These are phyloP conservation scores for Cephus nigrinus DNA, from an alignment of 2,888 invertebrate species.

Conservation along the genomic window DNA sequence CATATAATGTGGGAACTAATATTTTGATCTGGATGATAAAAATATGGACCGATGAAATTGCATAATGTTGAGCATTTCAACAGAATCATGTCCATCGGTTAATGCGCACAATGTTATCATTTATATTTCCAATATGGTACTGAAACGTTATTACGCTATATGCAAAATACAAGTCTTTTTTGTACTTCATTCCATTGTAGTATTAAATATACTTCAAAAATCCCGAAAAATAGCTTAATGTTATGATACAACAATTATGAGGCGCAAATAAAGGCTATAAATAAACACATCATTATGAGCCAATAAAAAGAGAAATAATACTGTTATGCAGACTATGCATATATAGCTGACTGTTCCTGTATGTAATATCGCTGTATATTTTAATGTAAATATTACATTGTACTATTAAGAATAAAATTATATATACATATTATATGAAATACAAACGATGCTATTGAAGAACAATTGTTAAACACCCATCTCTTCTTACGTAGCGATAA, in stretches of 20 bases:
- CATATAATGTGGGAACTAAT: conserved; percentile 23
- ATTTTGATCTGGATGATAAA: conserved; percentile 10
- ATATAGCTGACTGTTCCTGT: conserved; percentile 59
- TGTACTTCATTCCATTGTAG: not conserved
- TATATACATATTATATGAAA: conserved; percentile 43
- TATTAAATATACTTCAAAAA: not conserved
- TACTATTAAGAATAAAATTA: conserved; percentile 50
- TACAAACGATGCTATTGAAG: conserved; percentile 24
- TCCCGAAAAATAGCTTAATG: conserved; percentile 31
- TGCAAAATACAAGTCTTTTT: not conserved
- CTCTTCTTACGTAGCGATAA: conserved; percentile 1
- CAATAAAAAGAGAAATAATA: conserved; percentile 17
- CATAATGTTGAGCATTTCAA: not conserved
- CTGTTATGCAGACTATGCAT: conserved; percentile 37
- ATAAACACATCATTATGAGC: not conserved
- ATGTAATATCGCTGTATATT: conserved; percentile 57
- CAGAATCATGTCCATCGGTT: not conserved
- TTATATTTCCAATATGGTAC: not conserved
- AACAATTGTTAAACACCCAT: conserved; percentile 22
- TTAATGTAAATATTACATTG: conserved; percentile 59
- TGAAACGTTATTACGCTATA: not conserved
- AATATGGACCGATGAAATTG: not conserved
- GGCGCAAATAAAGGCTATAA: conserved; percentile 32
- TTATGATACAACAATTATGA: conserved; percentile 44
- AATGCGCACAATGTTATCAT: conserved; percentile 16